These are phyloP conservation scores for Petrosia ficiformis DNA, from an alignment of 37 sponge, comb jelly and placozoan genomes.

Conservation along the genomic window DNA sequence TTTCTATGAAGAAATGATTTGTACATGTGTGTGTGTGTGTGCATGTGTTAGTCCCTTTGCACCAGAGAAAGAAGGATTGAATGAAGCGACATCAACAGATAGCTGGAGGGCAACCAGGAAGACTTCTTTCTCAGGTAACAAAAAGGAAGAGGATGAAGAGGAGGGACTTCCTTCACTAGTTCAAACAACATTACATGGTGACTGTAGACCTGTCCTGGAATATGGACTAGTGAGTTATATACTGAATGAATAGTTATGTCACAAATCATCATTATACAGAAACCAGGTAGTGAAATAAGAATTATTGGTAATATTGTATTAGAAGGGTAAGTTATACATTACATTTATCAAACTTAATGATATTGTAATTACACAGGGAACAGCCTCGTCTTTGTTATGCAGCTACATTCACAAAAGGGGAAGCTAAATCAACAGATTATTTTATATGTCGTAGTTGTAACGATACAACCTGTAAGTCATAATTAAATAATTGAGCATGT, in stretches of 20 bases:
- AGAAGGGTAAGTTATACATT: slow-evolving; percentile 12
- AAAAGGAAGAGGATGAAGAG: slow-evolving; percentile 5
- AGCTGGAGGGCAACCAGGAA: too few relatives aligned
- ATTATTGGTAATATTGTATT: slow-evolving; percentile 48
- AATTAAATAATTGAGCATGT: neutral
- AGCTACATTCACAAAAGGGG: slow-evolving; percentile 31
- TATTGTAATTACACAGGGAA: slow-evolving; percentile 37
- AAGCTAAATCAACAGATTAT: slow-evolving; percentile 54
- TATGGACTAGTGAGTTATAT: slow-evolving; percentile 35
- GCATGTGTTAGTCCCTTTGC: neutral
- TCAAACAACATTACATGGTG: slow-evolving; percentile 37
- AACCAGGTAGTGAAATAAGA: slow-evolving; percentile 57
- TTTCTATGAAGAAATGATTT: neutral
- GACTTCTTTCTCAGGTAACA: too few relatives aligned
- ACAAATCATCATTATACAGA: slow-evolving; percentile 16
- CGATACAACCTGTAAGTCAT: slow-evolving; percentile 50
- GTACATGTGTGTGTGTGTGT: neutral
- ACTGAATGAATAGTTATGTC: neutral
- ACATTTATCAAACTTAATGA: neutral
- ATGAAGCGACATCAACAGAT: too few relatives aligned
- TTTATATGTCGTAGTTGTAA: slow-evolving; percentile 49
- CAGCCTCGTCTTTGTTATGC: slow-evolving; percentile 62
- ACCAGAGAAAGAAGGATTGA: neutral
- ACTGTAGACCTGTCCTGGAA: slow-evolving; percentile 52
- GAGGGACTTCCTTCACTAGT: slow-evolving; percentile 14